These are phyloP conservation scores for Tricholaema leucomelas DNA, from an alignment of 2,113 vertebrate species.

Conservation along the genomic window DNA sequence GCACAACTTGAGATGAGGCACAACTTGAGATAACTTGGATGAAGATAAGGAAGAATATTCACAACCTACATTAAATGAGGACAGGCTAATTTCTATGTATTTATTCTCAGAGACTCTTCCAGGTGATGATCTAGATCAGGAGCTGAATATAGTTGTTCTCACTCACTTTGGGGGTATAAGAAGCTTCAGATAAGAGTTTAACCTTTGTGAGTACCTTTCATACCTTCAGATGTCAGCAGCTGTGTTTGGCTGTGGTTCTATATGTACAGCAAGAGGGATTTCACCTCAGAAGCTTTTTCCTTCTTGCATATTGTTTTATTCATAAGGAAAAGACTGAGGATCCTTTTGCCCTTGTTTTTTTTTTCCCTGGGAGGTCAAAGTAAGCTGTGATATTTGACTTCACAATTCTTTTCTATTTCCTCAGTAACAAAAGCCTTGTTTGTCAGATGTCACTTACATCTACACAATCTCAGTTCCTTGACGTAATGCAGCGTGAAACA, in stretches of 20 bases:
- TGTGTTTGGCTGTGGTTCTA: background rate
- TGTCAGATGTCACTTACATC: background rate
- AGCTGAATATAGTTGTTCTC: constrained; percentile 36
- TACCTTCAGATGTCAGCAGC: background rate
- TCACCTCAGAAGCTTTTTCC: background rate
- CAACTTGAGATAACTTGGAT: too few species aligned
- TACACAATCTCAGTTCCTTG: background rate
- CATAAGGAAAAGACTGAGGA: background rate
- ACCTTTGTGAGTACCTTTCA: background rate
- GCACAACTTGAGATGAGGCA: too few species aligned
- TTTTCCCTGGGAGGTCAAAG: background rate
- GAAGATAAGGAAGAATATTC: background rate
- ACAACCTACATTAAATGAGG: constrained; percentile 1
- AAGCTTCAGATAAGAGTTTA: background rate
- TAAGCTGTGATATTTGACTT: background rate
- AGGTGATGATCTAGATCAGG: constrained; percentile 11
- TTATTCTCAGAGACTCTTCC: background rate
- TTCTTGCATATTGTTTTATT: background rate
- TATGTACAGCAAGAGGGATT: background rate
- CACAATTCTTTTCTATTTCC: background rate
- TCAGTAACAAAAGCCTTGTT: background rate
- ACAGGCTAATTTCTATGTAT: background rate
- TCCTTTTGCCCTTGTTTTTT: background rate
- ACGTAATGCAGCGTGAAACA: background rate
- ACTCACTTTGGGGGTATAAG: background rate